Conservation (phyloP, 2,113 vertebrate species). For the Zapornia atra region DNA sequence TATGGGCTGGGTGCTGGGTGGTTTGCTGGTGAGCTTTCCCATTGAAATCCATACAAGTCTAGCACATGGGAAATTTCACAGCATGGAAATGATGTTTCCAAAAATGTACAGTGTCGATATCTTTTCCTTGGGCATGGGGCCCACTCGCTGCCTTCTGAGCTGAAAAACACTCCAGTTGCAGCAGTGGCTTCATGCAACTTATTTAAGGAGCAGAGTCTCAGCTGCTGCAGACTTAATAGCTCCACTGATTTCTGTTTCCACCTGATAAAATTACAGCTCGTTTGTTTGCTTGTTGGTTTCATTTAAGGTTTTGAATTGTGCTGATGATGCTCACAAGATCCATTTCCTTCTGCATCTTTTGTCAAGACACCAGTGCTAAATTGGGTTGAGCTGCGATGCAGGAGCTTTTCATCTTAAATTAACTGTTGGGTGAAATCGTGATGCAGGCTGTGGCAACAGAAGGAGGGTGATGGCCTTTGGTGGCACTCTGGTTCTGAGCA, state of each 20-base stretch:
- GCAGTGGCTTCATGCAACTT: neutral
- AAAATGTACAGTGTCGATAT: neutral
- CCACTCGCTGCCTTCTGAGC: slow-evolving; percentile 23
- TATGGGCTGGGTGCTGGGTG: neutral
- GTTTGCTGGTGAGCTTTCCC: neutral
- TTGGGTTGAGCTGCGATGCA: neutral
- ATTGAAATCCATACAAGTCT: slow-evolving; percentile 44
- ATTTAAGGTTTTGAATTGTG: slow-evolving; percentile 48
- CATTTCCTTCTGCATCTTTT: neutral
- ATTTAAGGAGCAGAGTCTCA: slow-evolving; percentile 16
- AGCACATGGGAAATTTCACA: slow-evolving; percentile 37
- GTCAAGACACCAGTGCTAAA: neutral
- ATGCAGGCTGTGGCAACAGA: neutral
- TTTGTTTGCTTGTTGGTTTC: slow-evolving; percentile 56
- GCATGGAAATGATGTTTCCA: slow-evolving; percentile 20
- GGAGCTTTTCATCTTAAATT: neutral
- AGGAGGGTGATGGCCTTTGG: neutral
- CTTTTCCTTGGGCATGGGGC: slow-evolving; percentile 18
- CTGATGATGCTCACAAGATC: slow-evolving; percentile 48
- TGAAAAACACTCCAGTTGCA: slow-evolving; percentile 9
- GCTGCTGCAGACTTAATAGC: neutral
- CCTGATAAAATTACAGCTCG: slow-evolving; percentile 37
- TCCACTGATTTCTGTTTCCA: slow-evolving; percentile 52
- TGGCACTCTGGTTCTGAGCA: neutral
- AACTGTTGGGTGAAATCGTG: neutral